Conservation (phyloP, 2,113 vertebrate species). For the Epinephelus cyanopodus region DNA sequence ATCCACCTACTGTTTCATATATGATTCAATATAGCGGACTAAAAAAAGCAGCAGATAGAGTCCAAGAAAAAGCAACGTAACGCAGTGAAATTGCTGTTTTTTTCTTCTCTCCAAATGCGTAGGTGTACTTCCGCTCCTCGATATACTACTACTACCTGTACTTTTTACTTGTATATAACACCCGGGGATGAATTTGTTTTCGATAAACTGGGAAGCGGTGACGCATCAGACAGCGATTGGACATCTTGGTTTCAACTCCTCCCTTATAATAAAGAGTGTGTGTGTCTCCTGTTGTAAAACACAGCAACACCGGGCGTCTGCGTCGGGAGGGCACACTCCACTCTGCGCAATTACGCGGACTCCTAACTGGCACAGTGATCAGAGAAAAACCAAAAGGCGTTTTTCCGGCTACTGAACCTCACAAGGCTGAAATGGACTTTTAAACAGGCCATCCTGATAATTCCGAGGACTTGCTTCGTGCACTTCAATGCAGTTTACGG, state of each 20-base stretch:
- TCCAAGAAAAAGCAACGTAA: conserved; percentile 36
- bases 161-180: conserved; percentile 84
- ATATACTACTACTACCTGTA: conserved; percentile 85
- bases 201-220: conserved; percentile 89
- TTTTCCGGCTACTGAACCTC: conserved; percentile 83
- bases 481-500: conserved; percentile 70
- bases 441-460: conserved; percentile 57
- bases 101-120: conserved; percentile 73
- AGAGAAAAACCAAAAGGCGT: conserved; percentile 80
- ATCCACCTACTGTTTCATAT: conserved; percentile 60
- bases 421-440: conserved; percentile 83
- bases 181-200: conserved; percentile 92
- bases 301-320: conserved; percentile 88
- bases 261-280: conserved; percentile 94
- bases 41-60: conserved; percentile 42
- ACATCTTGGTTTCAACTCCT: conserved; percentile 91
- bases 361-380: conserved; percentile 81
- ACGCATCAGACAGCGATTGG: conserved; percentile 95
- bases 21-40: conserved; percentile 40
- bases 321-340: conserved; percentile 86
- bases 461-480: conserved; percentile 66
- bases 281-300: conserved; percentile 92
- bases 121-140: conserved; percentile 81
- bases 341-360: conserved; percentile 78
- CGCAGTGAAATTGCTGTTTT: conserved; percentile 48